Evolutionary conservation across 2,113 vertebrate species (phyloP).

Genomic region (Buteo buteo): DNA sequence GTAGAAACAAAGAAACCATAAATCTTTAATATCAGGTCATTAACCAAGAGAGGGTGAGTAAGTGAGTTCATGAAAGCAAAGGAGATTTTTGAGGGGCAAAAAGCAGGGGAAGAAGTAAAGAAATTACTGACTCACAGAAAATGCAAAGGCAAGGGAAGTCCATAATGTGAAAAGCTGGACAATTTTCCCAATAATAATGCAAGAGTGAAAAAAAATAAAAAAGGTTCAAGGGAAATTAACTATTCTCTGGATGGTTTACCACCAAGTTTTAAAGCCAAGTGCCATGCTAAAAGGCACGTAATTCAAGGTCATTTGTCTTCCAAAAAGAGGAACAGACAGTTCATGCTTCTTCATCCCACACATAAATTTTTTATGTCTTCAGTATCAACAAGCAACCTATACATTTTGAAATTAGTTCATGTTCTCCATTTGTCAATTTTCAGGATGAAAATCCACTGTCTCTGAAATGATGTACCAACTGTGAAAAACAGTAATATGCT

Average conservation of each 20-base stretch:
- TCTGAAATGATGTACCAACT: background rate
- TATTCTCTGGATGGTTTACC: background rate
- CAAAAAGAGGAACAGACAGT: background rate
- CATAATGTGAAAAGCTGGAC: background rate
- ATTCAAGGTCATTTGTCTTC: background rate
- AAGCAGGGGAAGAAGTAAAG: background rate
- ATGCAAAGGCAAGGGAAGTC: background rate
- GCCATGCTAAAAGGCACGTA: background rate
- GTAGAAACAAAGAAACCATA: background rate
- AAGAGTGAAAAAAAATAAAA: background rate
- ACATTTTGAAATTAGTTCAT: background rate
- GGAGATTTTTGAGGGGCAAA: background rate
- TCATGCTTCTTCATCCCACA: background rate
- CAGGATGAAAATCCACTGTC: background rate
- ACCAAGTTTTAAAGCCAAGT: background rate
- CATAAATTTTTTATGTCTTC: background rate
- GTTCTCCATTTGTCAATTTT: background rate
- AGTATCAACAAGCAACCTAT: background rate
- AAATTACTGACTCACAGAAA: background rate
- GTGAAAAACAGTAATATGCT: background rate
- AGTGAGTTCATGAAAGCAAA: background rate
- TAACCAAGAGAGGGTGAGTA: background rate
- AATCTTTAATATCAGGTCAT: background rate
- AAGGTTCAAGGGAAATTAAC: background rate
- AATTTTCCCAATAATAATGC: background rate